phyloP scores from a whole-genome alignment of 2,888 invertebrate species.

The Eupithecia subumbrata region DNA sequence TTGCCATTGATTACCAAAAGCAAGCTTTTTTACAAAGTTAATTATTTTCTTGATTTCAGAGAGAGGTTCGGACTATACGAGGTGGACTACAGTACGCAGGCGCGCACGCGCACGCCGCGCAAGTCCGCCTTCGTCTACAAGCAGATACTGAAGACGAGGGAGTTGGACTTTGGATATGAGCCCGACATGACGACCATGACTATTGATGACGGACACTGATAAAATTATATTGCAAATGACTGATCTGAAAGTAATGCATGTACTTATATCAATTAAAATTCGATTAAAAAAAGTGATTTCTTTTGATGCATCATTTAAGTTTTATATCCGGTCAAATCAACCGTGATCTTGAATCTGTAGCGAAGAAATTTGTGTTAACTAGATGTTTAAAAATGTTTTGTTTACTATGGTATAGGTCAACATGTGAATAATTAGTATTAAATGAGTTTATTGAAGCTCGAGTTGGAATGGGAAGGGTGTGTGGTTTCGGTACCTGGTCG shows the following conservation, averaged over 20 bases:
- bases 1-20: background rate
- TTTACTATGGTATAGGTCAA: no score
- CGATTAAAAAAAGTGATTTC: background rate
- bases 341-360: background rate
- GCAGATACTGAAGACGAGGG: conserved; percentile 51
- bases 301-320: background rate
- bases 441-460: no score
- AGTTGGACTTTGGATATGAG: conserved; percentile 49
- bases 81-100: conserved; percentile 53
- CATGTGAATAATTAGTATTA: no score
- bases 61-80: conserved; percentile 60
- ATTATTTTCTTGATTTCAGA: conserved; percentile 36
- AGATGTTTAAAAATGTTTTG: no score
- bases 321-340: background rate
- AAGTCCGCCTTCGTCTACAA: conserved; percentile 60
- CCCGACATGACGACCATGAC: conserved; percentile 52
- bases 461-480: no score
- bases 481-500: conserved; percentile 34
- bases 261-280: background rate
- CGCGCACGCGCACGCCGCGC: conserved; percentile 58
- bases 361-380: no score
- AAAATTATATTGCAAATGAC: background rate
- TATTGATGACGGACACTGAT: conserved; percentile 54
- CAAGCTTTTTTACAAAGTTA: background rate
- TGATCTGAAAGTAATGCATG: background rate